Evolutionary conservation across 2,113 vertebrate species (phyloP).

Genomic region (Electrona antarctica): DNA sequence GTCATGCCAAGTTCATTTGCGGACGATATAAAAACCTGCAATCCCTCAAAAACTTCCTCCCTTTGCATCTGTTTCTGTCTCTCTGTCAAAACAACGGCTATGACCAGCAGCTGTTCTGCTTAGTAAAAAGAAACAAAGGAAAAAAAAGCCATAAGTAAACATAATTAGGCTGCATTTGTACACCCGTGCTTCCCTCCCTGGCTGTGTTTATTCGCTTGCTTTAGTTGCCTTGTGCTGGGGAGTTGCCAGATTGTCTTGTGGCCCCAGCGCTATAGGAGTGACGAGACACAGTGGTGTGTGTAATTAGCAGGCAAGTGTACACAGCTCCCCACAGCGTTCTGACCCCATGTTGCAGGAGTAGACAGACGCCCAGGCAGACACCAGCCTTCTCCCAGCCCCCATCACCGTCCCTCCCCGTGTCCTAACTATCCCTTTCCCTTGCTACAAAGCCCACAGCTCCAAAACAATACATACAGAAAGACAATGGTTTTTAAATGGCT

Average conservation of each 20-base stretch:
- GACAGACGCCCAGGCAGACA: constrained; percentile 40
- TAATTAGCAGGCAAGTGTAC: constrained; percentile 77
- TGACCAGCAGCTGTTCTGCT: constrained; percentile 47
- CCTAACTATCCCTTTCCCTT: background rate
- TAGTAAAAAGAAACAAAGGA: constrained; percentile 25
- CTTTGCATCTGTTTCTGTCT: constrained; percentile 33
- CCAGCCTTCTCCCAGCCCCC: constrained; percentile 9
- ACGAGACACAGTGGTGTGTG: constrained; percentile 69
- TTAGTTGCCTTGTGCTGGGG: constrained; percentile 62
- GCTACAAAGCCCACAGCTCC: constrained; percentile 52
- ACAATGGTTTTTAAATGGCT: no score
- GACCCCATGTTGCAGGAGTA: constrained; percentile 67
- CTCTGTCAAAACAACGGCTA: constrained; percentile 34
- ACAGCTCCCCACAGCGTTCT: constrained; percentile 76
- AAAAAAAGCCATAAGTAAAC: constrained; percentile 60
- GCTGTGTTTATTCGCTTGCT: constrained; percentile 61
- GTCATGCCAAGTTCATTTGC: constrained; percentile 29
- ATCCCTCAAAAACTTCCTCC: constrained; percentile 23
- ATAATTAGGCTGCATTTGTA: constrained; percentile 68
- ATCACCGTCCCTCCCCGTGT: background rate
- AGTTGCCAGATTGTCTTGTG: constrained; percentile 75
- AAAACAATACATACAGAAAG: constrained; percentile 34
- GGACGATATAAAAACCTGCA: constrained; percentile 2
- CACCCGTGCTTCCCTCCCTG: constrained; percentile 46
- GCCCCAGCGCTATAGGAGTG: constrained; percentile 59